phyloP scores from a whole-genome alignment of 2,113 vertebrate species.

The Psittacara wagleri region DNA sequence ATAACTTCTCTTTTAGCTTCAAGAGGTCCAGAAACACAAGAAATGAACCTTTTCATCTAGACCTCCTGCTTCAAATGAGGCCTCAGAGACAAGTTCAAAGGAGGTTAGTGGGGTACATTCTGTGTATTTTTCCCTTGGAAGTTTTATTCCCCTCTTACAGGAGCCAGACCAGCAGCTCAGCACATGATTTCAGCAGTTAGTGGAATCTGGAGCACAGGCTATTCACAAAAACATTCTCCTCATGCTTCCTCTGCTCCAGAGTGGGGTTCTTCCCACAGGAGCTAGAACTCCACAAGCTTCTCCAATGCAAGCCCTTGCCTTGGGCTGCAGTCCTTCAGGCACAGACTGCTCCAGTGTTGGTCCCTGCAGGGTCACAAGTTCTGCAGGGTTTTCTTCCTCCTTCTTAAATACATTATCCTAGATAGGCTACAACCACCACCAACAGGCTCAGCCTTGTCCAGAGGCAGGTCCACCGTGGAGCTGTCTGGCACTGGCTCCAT shows the following conservation, averaged over 20 bases:
- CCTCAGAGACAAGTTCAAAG: not conserved
- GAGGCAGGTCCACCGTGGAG: not conserved
- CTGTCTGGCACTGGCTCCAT: not conserved
- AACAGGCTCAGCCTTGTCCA: not conserved
- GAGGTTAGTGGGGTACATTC: not conserved
- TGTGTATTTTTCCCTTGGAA: not conserved
- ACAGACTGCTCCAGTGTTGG: not conserved
- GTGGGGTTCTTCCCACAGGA: not conserved
- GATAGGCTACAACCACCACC: not conserved
- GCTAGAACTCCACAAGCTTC: not conserved
- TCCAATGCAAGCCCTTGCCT: not conserved
- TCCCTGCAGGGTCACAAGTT: not conserved
- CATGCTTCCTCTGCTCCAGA: not conserved
- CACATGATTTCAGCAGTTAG: accelerated
- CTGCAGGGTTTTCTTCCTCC: not conserved
- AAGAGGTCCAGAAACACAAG: not conserved
- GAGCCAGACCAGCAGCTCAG: not conserved
- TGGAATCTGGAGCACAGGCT: not conserved
- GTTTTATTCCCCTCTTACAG: not conserved
- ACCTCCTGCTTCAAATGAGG: not conserved
- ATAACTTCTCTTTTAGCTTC: not conserved
- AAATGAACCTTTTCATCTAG: not conserved
- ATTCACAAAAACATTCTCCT: not conserved
- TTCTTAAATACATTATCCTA: not conserved
- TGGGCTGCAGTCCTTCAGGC: not conserved